phyloP scores from a whole-genome alignment of 2,888 invertebrate genomes.

The Steromphala cineraria region DNA sequence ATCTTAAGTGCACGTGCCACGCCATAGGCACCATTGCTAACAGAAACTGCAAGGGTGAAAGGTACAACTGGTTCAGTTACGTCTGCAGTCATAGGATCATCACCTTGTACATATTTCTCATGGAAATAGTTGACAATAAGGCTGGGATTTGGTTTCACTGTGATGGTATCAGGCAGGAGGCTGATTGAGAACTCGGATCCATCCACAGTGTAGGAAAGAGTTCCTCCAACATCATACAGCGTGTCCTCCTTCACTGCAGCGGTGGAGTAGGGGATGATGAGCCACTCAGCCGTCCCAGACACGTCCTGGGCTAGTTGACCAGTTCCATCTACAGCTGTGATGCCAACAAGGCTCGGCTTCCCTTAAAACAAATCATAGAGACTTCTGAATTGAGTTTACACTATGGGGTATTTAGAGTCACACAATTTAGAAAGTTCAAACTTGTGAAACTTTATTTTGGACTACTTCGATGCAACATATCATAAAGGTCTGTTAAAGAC shows the following conservation, averaged over 20 bases:
- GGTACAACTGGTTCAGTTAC: conserved; percentile 50
- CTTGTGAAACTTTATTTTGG: too few species aligned
- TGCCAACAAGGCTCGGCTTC: conserved; percentile 39
- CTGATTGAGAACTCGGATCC: conserved; percentile 48
- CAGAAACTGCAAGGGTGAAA: conserved; percentile 51
- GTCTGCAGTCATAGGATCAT: conserved; percentile 52
- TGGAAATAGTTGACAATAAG: conserved; percentile 56
- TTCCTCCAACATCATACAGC: conserved; percentile 54
- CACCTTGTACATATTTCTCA: conserved; percentile 55
- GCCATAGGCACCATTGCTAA: conserved; percentile 52
- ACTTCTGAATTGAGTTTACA: too few species aligned
- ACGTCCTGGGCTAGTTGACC: conserved; percentile 38
- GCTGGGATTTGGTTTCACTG: conserved; percentile 57
- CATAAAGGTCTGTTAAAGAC: too few species aligned
- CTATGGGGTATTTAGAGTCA: too few species aligned
- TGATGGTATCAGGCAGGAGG: conserved; percentile 56
- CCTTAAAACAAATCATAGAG: conserved; percentile 31
- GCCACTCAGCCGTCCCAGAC: conserved; percentile 49
- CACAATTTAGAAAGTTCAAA: too few species aligned
- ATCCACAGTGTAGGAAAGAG: conserved; percentile 50
- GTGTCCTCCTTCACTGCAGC: conserved; percentile 50
- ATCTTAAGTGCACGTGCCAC: conserved; percentile 47
- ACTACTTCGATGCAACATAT: too few species aligned
- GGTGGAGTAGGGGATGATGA: conserved; percentile 53
- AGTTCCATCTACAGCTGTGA: conserved; percentile 47